These are phyloP conservation scores for Edolisoma coerulescens DNA, from an alignment of 2,113 vertebrate genomes.

Conservation along the genomic window DNA sequence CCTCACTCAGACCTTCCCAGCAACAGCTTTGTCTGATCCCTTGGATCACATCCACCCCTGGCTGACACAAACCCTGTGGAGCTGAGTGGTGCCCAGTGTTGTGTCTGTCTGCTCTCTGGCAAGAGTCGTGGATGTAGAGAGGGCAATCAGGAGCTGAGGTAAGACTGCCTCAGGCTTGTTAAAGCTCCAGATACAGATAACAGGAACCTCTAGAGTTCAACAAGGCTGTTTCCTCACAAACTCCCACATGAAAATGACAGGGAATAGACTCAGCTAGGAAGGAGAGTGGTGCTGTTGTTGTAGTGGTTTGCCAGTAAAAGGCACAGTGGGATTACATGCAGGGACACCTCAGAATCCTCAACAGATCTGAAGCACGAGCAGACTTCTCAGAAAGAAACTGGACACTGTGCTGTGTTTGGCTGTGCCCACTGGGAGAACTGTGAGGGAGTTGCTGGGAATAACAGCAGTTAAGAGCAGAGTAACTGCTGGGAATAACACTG, in stretches of 20 bases:
- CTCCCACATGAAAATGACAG: not conserved
- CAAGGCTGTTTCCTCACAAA: constrained; percentile 5
- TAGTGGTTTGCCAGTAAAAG: not conserved
- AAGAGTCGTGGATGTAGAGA: not conserved
- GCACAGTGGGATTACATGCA: not conserved
- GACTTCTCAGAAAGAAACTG: not conserved
- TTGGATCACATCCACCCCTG: not conserved
- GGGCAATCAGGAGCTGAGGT: not conserved
- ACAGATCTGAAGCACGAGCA: not conserved
- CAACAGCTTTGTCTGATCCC: not conserved
- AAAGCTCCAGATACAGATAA: not conserved
- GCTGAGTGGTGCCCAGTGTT: not conserved
- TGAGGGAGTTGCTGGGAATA: not conserved
- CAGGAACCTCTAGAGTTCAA: not conserved
- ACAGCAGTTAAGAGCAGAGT: not conserved
- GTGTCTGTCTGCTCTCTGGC: not conserved
- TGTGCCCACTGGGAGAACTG: not conserved
- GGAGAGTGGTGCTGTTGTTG: not conserved
- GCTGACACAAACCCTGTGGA: not conserved
- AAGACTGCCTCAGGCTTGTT: not conserved
- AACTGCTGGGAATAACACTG: not conserved
- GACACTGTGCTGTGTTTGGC: not conserved
- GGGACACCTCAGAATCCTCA: not conserved
- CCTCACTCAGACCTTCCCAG: not conserved
- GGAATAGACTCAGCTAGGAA: not conserved